Percentiles rank a stretch among this genome's conserved stretches.
Evolutionary conservation across 1,140 invertebrate genomes (phyloP).

Genomic region (Eumaeus atala): DNA sequence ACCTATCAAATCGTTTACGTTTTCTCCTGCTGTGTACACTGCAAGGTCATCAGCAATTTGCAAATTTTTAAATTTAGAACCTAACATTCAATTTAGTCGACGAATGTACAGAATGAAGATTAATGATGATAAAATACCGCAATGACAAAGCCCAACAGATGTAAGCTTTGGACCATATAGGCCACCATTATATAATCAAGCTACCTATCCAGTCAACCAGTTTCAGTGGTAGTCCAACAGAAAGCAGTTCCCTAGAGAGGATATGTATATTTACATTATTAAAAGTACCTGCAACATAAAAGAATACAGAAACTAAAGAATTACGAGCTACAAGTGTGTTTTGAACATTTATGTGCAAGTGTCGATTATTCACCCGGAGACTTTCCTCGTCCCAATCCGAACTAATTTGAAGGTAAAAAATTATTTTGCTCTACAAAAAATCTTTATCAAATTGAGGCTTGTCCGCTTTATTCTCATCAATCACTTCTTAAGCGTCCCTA

Average conservation of each 20-base stretch:
- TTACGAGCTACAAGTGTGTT: no score
- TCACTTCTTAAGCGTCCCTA: no score
- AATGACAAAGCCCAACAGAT: conserved; percentile 15
- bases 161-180: conserved; percentile 15
- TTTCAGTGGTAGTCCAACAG: conserved; percentile 7
- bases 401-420: no score
- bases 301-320: no score
- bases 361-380: no score
- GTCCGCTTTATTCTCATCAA: no score
- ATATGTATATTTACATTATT: conserved; percentile 14
- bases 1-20: no score
- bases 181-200: conserved; percentile 6
- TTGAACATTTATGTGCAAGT: no score
- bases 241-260: conserved; percentile 1
- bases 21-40: no score
- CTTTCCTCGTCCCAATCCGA: no score
- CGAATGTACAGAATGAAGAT: conserved; percentile 27
- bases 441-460: no score
- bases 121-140: conserved; percentile 17
- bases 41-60: conserved; percentile 31
- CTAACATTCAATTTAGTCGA: conserved; percentile 20
- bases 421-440: no score
- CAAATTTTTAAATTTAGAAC: conserved; percentile 20
- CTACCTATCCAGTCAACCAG: conserved; percentile 10
- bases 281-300: conserved; percentile 9